phyloP scores from a whole-genome alignment of 1,140 invertebrate genomes.

The Mya arenaria region DNA sequence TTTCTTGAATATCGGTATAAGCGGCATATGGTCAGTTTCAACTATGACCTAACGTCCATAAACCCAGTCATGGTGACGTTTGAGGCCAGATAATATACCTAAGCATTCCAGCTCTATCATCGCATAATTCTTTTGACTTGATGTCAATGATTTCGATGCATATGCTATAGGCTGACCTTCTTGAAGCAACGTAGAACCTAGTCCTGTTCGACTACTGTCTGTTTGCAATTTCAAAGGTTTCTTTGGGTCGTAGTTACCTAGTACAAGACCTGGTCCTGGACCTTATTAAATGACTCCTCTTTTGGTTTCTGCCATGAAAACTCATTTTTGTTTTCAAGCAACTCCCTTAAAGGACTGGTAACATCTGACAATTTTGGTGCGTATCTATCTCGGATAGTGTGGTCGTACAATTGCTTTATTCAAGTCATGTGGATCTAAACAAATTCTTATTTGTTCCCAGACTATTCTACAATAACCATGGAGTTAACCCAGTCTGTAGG shows the following conservation, averaged over 20 bases:
- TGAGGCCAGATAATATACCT: too few species aligned
- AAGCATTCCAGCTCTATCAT: too few species aligned
- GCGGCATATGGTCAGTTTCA: not conserved
- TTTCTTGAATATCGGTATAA: not conserved
- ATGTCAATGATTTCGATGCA: too few species aligned
- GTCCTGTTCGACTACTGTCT: not conserved
- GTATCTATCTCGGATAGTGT: not conserved
- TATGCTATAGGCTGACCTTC: not conserved
- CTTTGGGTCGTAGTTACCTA: not conserved
- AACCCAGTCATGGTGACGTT: too few species aligned
- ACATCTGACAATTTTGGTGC: not conserved
- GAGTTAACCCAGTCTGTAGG: not conserved
- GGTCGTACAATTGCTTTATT: not conserved
- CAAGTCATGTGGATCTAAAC: not conserved
- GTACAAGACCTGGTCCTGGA: not conserved
- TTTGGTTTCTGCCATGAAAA: not conserved
- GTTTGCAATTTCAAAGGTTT: not conserved
- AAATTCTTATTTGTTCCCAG: not conserved
- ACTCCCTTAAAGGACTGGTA: not conserved
- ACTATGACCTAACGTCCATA: too few species aligned
- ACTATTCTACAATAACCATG: slow-evolving; percentile 20
- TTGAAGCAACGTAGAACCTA: not conserved
- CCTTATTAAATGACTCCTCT: not conserved
- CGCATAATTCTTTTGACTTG: too few species aligned
- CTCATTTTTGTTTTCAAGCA: not conserved